Percentiles rank a stretch among this genome's conserved stretches.
Evolutionary conservation across 30 jellyfish, hydroid and myxozoan species (phyloP).

Genomic region (Aurelia coerulea): DNA sequence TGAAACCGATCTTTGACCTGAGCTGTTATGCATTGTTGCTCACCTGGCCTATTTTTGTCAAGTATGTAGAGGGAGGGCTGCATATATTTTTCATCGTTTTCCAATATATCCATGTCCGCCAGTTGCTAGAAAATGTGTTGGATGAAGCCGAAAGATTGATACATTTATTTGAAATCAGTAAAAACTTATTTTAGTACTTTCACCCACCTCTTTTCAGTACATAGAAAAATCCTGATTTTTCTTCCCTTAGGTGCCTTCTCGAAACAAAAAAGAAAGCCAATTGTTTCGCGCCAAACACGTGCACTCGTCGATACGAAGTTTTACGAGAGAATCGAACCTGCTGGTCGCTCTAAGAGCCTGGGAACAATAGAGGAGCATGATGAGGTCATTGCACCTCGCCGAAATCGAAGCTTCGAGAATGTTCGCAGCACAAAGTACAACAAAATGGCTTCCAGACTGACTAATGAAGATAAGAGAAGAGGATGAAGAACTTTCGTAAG

Average conservation of each 20-base stretch:
- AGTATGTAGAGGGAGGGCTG: no score
- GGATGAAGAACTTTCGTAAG: slow-evolving; percentile 2
- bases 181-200: background rate
- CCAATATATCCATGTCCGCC: no score
- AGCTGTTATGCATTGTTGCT: no score
- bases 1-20: no score
- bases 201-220: background rate
- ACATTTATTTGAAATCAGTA: no score
- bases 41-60: no score
- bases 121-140: no score
- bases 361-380: slow-evolving; percentile 59
- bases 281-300: slow-evolving; percentile 61
- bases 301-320: slow-evolving; percentile 66
- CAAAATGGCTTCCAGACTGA: slow-evolving; percentile 1
- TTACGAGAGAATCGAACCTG: slow-evolving; percentile 20
- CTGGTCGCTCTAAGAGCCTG: slow-evolving; percentile 47
- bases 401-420: slow-evolving; percentile 45
- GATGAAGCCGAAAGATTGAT: no score
- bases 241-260: slow-evolving; percentile 40
- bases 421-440: slow-evolving; percentile 23
- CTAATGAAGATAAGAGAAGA: slow-evolving; percentile 44
- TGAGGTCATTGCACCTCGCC: slow-evolving; percentile 18
- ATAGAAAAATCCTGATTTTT: background rate
- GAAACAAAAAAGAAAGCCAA: slow-evolving; percentile 57
- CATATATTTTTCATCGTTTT: no score